Conservation (phyloP, 2,113 vertebrate genomes). For the Riparia riparia region DNA sequence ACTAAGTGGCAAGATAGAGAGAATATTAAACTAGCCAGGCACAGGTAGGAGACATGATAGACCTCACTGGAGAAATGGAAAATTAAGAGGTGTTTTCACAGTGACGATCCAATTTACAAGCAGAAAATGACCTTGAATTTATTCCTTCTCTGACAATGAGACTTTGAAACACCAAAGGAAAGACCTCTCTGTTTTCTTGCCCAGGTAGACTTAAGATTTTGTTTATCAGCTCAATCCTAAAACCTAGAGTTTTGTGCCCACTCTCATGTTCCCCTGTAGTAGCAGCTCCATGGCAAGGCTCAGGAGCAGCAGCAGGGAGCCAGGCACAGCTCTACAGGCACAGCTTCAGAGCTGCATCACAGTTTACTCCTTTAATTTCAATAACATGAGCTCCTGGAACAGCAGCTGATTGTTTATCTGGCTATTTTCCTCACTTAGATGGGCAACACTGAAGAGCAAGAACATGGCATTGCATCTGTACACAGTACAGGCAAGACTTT, state of each 20-base stretch:
- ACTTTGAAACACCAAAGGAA: not conserved
- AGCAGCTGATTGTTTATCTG: not conserved
- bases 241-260: not conserved
- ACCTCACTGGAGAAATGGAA: not conserved
- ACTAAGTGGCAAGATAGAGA: not conserved
- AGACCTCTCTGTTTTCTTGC: not conserved
- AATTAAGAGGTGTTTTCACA: not conserved
- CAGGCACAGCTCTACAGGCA: accelerated
- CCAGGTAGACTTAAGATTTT: not conserved
- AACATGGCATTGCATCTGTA: not conserved
- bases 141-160: not conserved
- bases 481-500: not conserved
- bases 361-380: not conserved
- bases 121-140: not conserved
- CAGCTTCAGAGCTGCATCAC: not conserved
- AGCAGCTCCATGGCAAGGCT: not conserved
- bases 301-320: not conserved
- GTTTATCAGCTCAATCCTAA: not conserved
- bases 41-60: not conserved
- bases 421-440: not conserved
- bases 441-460: not conserved
- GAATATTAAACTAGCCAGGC: not conserved
- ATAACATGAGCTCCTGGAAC: not conserved
- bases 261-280: not conserved
- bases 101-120: not conserved